A percentile compares a stretch with the other conserved stretches of the same genome.
phyloP scores from a whole-genome alignment of 2,888 invertebrate genomes.

The Chymomyza amoena region DNA sequence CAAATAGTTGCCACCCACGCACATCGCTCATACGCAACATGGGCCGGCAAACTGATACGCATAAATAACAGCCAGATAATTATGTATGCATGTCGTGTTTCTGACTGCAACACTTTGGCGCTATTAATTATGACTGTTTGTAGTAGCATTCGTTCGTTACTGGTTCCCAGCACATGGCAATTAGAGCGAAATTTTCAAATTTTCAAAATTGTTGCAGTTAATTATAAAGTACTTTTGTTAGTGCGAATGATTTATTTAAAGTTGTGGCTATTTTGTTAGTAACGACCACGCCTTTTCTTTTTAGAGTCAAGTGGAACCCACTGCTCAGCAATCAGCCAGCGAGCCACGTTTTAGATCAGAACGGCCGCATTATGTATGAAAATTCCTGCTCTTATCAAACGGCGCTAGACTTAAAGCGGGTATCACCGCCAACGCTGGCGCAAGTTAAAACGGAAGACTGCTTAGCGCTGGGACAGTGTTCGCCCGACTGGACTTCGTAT shows the following conservation, averaged over 20 bases:
- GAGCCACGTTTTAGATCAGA: slow-evolving; percentile 20
- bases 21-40: slow-evolving; percentile 64
- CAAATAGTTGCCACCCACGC: slow-evolving; percentile 69
- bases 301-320: slow-evolving; percentile 77
- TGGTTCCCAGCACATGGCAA: slow-evolving; percentile 7
- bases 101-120: slow-evolving; percentile 14
- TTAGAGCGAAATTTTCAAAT: slow-evolving; percentile 23
- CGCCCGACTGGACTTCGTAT: slow-evolving; percentile 88
- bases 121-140: slow-evolving; percentile 53
- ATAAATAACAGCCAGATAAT: slow-evolving; percentile 67
- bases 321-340: slow-evolving; percentile 37
- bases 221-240: slow-evolving; percentile 35
- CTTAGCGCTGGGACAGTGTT: slow-evolving; percentile 80
- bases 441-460: slow-evolving; percentile 80
- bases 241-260: slow-evolving; percentile 52
- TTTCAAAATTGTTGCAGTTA: slow-evolving; percentile 54
- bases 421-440: slow-evolving; percentile 80
- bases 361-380: slow-evolving; percentile 86
- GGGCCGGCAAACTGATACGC: slow-evolving; percentile 18
- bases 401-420: slow-evolving; percentile 87
- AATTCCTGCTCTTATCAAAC: slow-evolving; percentile 95
- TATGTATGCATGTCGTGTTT: slow-evolving; percentile 46
- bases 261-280: slow-evolving; percentile 3
- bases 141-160: background rate
- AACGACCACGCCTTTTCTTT: background rate